These are phyloP conservation scores for Stomatorhinus ivindoensis DNA, from an alignment of 2,113 vertebrate species.

Conservation along the genomic window DNA sequence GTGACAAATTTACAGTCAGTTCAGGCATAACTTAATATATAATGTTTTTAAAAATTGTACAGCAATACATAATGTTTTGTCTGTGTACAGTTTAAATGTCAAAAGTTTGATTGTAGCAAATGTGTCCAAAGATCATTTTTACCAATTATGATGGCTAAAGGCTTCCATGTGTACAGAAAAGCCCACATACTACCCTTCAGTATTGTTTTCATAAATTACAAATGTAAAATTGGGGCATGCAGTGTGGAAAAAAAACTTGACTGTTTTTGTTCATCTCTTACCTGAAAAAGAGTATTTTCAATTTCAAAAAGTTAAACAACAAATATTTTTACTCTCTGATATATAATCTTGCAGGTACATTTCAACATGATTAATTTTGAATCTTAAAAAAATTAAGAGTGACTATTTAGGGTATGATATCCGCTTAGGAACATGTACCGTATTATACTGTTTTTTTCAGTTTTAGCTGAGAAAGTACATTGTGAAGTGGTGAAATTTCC, in stretches of 20 bases:
- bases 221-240: background rate
- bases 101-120: too few species aligned
- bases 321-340: background rate
- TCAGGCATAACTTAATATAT: background rate
- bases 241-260: background rate
- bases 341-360: background rate
- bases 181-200: background rate
- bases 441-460: background rate
- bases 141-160: background rate
- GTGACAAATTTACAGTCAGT: background rate
- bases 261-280: background rate
- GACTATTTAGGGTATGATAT: background rate
- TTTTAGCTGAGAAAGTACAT: background rate
- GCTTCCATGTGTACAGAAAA: background rate
- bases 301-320: background rate
- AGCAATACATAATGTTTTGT: background rate
- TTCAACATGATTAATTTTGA: background rate
- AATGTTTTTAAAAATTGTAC: background rate
- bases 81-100: background rate
- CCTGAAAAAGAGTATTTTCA: background rate
- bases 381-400: background rate
- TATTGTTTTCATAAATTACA: background rate
- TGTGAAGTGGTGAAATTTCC: background rate
- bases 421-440: background rate
- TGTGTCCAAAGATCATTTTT: background rate